Evolutionary conservation across 92 coral and sea anemone species (phyloP).

Genomic region (Epizoanthus scotinus): DNA sequence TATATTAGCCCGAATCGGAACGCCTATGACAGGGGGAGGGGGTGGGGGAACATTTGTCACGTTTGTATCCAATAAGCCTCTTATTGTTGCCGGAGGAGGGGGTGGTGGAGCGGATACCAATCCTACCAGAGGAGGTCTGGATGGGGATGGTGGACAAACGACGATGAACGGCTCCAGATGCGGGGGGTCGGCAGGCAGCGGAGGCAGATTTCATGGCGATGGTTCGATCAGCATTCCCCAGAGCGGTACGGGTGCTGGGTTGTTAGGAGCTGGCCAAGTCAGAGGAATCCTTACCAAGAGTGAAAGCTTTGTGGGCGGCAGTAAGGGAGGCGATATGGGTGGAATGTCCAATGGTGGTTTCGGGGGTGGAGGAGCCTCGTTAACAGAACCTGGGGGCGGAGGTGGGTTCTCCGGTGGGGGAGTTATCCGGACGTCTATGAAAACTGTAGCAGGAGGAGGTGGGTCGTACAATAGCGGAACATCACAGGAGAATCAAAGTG

Average conservation of each 20-base stretch:
- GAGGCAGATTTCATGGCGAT: conserved; percentile 57
- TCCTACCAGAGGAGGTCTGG: conserved; percentile 15
- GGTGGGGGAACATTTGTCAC: conserved; percentile 97
- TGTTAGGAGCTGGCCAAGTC: conserved; percentile 68
- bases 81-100: conserved; percentile 96
- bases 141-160: conserved; percentile 78
- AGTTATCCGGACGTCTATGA: conserved; percentile 47
- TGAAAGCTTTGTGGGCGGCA: conserved; percentile 70
- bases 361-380: conserved; percentile 92
- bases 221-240: background rate
- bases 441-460: conserved; percentile 84
- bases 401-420: conserved; percentile 99
- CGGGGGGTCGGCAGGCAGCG: conserved; percentile 66
- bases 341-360: conserved; percentile 66
- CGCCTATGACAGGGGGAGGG: conserved; percentile 82
- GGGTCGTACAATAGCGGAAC: conserved; percentile 83
- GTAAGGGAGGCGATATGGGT: conserved; percentile 60
- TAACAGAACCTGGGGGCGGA: conserved; percentile 77
- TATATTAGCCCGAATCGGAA: conserved; percentile 34
- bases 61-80: conserved; percentile 45
- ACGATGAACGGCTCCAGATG: conserved; percentile 65
- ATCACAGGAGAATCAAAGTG: conserved; percentile 18
- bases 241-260: conserved; percentile 47
- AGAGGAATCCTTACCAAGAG: conserved; percentile 55
- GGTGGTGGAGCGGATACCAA: conserved; percentile 87